A percentile compares a stretch with the other conserved stretches of the same genome.
phyloP scores from a whole-genome alignment of 2,113 vertebrate species.

The Isurus oxyrinchus region DNA sequence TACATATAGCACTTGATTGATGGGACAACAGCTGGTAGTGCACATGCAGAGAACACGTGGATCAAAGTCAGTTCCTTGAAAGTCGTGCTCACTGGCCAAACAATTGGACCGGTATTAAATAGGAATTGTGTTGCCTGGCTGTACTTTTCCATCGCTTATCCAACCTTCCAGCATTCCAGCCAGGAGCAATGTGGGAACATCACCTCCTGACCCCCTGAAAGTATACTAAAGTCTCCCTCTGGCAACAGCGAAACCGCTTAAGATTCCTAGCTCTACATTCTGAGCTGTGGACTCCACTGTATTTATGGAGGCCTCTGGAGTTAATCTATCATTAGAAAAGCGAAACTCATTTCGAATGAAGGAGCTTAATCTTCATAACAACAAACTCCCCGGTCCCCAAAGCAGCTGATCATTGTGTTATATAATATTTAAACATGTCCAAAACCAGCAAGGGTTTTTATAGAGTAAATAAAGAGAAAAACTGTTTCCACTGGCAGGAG shows the following conservation, averaged over 20 bases:
- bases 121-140: too few species aligned
- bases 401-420: not conserved
- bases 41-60: not conserved
- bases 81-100: not conserved
- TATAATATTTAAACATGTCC: not conserved
- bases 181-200: not conserved
- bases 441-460: not conserved
- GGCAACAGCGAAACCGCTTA: not conserved
- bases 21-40: not conserved
- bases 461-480: not conserved
- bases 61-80: not conserved
- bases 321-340: not conserved
- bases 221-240: not conserved
- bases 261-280: not conserved
- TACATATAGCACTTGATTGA: not conserved
- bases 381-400: not conserved
- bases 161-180: not conserved
- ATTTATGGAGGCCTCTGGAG: not conserved
- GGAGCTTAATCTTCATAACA: not conserved
- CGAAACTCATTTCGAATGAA: not conserved
- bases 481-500: not conserved
- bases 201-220: not conserved
- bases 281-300: too few species aligned
- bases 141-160: not conserved
- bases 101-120: not conserved